These are phyloP conservation scores for Pseudolaguvia tuberculata DNA, from an alignment of 2,113 vertebrate genomes.

Conservation along the genomic window DNA sequence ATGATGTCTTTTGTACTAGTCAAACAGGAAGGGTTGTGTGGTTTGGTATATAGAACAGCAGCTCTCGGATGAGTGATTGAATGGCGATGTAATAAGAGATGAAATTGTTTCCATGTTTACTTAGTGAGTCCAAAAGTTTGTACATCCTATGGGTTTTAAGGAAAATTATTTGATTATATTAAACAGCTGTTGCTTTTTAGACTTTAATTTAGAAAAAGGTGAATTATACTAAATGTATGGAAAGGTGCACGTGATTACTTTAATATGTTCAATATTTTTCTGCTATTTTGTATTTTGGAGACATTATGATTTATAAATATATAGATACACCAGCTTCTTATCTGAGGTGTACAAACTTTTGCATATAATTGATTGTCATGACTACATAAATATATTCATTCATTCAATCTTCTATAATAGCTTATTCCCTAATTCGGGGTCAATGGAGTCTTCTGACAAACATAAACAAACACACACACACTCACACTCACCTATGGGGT, in stretches of 20 bases:
- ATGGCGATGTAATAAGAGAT: background rate
- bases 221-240: too few species aligned
- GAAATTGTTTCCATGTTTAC: background rate
- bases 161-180: background rate
- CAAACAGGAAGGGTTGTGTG: slow-evolving; percentile 36
- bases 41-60: slow-evolving; percentile 32
- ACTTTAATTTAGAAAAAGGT: background rate
- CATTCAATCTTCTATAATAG: too few species aligned
- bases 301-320: background rate
- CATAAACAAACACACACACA: too few species aligned
- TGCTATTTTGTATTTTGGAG: background rate
- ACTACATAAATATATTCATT: background rate
- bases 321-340: background rate
- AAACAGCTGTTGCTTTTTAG: background rate
- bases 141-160: background rate
- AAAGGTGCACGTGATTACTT: background rate
- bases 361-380: background rate
- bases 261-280: background rate
- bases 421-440: too few species aligned
- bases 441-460: too few species aligned
- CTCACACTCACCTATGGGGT: too few species aligned
- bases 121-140: background rate
- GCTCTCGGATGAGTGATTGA: background rate
- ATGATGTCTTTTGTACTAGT: background rate
- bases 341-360: background rate